phyloP scores from a whole-genome alignment of 2,113 vertebrate species.

The Strigops habroptila region DNA sequence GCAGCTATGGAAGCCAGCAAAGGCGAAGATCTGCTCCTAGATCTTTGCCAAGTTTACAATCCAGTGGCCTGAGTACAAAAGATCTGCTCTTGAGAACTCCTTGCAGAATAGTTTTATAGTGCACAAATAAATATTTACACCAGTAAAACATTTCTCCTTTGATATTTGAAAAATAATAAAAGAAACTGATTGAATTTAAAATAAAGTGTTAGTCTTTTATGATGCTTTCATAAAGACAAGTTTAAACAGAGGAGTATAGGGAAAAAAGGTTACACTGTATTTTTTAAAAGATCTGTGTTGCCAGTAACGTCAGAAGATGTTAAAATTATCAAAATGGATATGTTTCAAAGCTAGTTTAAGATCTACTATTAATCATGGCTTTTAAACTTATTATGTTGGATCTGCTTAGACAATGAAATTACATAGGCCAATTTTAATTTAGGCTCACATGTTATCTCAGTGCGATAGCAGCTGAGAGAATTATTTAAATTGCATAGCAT shows the following conservation, averaged over 20 bases:
- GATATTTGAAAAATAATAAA: background rate
- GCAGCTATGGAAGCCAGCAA: background rate
- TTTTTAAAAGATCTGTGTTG: background rate
- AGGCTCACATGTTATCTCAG: background rate
- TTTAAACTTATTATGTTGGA: background rate
- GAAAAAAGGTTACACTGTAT: background rate
- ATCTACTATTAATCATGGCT: background rate
- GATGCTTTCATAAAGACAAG: background rate
- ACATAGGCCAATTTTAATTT: background rate
- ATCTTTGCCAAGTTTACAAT: background rate
- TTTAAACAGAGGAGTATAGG: rapidly evolving
- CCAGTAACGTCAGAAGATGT: background rate
- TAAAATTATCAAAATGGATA: background rate
- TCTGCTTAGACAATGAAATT: background rate
- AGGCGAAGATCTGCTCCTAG: background rate
- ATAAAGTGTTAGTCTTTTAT: background rate
- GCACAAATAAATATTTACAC: background rate
- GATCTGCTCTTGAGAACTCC: background rate
- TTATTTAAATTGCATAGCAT: background rate
- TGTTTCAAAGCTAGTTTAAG: background rate
- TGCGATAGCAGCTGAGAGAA: background rate
- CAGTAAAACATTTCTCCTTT: background rate
- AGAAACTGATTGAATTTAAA: background rate
- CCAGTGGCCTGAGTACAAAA: background rate
- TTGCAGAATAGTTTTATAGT: background rate